These are phyloP conservation scores for Esperia sulphurella DNA, from an alignment of 2,888 invertebrate genomes.

Conservation along the genomic window DNA sequence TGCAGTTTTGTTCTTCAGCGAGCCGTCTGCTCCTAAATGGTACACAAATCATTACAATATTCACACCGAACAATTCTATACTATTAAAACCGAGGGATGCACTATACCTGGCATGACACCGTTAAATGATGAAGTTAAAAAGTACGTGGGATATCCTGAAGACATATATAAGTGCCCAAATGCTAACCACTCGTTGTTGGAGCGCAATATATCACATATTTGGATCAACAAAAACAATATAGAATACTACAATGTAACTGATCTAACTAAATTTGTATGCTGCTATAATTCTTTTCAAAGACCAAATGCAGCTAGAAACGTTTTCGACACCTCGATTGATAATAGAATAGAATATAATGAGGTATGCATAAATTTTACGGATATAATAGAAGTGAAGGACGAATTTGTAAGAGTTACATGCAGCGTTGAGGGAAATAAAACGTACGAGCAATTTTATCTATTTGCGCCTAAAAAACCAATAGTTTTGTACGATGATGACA, in stretches of 20 bases:
- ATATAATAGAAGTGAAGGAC: conserved; percentile 46
- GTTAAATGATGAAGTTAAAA: conserved; percentile 66
- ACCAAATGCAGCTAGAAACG: conserved; percentile 46
- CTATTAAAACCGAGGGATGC: conserved; percentile 80
- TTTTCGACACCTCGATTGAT: conserved; percentile 46
- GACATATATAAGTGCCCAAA: conserved; percentile 65
- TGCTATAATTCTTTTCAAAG: conserved; percentile 78
- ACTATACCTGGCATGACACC: conserved; percentile 80
- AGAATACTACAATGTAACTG: conserved; percentile 60
- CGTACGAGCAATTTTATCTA: conserved; percentile 83
- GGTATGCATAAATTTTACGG: conserved; percentile 59
- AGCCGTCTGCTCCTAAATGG: conserved; percentile 1
- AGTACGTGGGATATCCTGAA: conserved; percentile 59
- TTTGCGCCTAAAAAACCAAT: conserved; percentile 69
- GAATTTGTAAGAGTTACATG: conserved; percentile 85
- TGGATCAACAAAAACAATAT: conserved; percentile 66
- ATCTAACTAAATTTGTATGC: conserved; percentile 61
- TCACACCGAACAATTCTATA: conserved; percentile 27
- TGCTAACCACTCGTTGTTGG: conserved; percentile 52
- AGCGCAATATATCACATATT: conserved; percentile 74
- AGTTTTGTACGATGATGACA: conserved; percentile 13
- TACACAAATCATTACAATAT: background rate
- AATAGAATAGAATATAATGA: conserved; percentile 49
- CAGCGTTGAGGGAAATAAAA: conserved; percentile 41
- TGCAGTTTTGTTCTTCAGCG: background rate